Evolutionary conservation across 35 echinoderm and acorn worm genomes (phyloP), one percentile per base, ranked within the genome.

Genomic region (Heliocidaris erythrogramma): DNA sequence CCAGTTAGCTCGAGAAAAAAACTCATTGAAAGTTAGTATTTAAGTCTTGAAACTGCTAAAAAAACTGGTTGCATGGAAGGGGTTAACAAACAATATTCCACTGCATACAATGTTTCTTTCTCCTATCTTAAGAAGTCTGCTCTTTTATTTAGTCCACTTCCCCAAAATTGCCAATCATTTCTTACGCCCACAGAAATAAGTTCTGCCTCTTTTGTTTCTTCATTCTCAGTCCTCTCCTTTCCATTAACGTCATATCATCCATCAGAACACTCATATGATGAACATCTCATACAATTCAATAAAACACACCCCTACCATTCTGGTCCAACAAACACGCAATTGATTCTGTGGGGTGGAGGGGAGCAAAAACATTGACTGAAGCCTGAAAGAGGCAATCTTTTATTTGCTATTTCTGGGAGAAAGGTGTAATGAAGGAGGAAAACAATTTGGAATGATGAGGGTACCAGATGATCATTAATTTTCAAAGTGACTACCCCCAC

Each of bases 401-500:
- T 78, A 78, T 24, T 78, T 78, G 65, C 65, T 78, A 78, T 78
- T 78, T 78, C 65, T 78, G 65, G 65, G 65, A 24, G 65, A n/a
- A 78, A 78, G 65, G 65, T 78, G 65, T 78, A 78, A 78, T 78
- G 65, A 78, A 78, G 65, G 65, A 78, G 65, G 65, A 21, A 78
- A 78, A 78, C 65, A 78, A 78, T 78, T 78, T 78, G 65, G 65
- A 78, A 78, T 78, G 27, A 78, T 78, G 65, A 78, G 3, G 65
- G 27, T 78, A 78, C 21, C 65, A 78, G 21, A 18, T 78, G 65
- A 78, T 78, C 65, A 78, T 78, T 78, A 78, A 78, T 78, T 78
- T 78, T 78, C 65, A 78, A 78, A 78, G 21, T 27, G 65, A n/a
- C 65, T 78, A 78, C 65, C 27, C 65, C 65, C 65, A 78, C 65